phyloP scores from a whole-genome alignment of 2,888 invertebrate genomes.

The Nephrotoma appendiculata region DNA sequence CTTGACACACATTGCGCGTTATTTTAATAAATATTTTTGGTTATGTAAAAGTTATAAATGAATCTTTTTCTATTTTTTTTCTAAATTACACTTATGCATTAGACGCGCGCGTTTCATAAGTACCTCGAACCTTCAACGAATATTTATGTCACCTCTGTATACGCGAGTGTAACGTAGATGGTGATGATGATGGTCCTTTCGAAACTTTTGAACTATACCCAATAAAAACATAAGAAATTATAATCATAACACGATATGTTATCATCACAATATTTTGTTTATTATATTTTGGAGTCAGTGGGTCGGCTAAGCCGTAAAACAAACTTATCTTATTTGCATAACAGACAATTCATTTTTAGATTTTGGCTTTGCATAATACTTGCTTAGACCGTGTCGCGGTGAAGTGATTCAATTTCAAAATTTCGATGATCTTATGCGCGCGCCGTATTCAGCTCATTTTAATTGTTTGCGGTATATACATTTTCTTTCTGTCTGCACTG shows the following conservation, averaged over 20 bases:
- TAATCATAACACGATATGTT: background rate
- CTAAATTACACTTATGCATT: background rate
- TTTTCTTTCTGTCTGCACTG: background rate
- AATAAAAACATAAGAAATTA: background rate
- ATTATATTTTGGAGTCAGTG: background rate
- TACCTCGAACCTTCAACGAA: background rate
- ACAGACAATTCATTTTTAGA: background rate
- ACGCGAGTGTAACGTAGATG: too few species aligned
- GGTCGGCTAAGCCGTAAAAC: background rate
- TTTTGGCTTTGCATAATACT: background rate
- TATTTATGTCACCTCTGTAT: background rate
- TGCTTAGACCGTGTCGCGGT: background rate
- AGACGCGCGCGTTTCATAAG: background rate
- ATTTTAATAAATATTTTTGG: background rate
- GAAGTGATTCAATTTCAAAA: background rate
- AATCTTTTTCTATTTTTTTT: background rate
- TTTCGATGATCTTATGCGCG: background rate
- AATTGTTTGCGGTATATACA: background rate
- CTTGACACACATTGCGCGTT: background rate
- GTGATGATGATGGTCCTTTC: background rate
- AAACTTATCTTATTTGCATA: background rate
- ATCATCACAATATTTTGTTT: background rate
- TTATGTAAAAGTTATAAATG: background rate
- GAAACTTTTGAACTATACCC: background rate
- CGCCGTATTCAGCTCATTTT: background rate